Evolutionary conservation across 2,888 invertebrate genomes (phyloP).

Genomic region (Acanthosoma haemorrhoidale): DNA sequence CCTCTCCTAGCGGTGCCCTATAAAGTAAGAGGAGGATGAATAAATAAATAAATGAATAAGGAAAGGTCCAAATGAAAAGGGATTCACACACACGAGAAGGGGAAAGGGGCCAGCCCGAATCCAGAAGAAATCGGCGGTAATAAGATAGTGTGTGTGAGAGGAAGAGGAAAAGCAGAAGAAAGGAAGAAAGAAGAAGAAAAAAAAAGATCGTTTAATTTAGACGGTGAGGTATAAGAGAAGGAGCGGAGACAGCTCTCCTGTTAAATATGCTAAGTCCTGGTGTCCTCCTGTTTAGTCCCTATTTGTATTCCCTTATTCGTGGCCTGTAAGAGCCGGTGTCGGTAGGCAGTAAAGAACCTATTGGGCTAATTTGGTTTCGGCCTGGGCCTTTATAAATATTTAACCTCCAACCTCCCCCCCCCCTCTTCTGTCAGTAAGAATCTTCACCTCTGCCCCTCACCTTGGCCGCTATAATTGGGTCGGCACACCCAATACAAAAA

Average conservation of each 20-base stretch:
- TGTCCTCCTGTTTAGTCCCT: slow-evolving; percentile 8
- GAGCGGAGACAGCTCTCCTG: neutral
- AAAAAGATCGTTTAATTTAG: too few species aligned
- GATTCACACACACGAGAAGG: too few species aligned
- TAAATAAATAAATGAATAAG: slow-evolving; percentile 11
- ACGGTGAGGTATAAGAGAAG: too few species aligned
- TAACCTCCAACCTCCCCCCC: neutral
- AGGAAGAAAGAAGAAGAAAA: too few species aligned
- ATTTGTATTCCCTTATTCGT: slow-evolving; percentile 19
- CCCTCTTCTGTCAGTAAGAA: too few species aligned
- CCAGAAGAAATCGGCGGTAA: neutral
- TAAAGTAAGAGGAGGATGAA: neutral
- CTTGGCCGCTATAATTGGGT: neutral
- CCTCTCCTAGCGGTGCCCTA: slow-evolving; percentile 2
- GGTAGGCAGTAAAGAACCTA: slow-evolving; percentile 16
- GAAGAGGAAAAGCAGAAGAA: neutral
- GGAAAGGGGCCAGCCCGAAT: slow-evolving; percentile 3
- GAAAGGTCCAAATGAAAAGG: too few species aligned
- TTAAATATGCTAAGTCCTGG: slow-evolving; percentile 16
- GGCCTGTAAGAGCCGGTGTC: neutral
- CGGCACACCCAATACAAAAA: too few species aligned
- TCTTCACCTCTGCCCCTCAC: neutral
- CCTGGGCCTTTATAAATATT: slow-evolving; percentile 22
- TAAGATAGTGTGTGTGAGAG: neutral
- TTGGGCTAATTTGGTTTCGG: slow-evolving; percentile 20